Evolutionary conservation across 2,888 invertebrate genomes (phyloP).

Genomic region (Hirtodrosophila confusa): DNA sequence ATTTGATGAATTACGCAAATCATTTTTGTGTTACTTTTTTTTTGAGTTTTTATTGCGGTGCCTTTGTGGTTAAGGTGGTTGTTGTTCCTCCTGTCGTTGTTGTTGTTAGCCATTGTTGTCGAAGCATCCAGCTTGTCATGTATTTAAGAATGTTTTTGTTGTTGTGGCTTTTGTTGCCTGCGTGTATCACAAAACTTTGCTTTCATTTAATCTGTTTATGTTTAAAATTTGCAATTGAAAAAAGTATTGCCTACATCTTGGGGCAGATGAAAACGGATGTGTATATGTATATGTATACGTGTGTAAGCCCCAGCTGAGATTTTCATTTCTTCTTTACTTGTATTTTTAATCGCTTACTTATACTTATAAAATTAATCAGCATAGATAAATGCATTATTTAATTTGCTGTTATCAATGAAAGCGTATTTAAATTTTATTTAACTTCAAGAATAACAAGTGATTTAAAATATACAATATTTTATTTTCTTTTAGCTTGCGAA

Average conservation of each 20-base stretch:
- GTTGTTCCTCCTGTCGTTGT: not conserved
- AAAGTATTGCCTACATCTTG: conserved; percentile 30
- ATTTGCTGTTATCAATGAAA: too few relatives aligned
- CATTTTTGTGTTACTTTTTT: conserved; percentile 47
- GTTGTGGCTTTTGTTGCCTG: conserved; percentile 10
- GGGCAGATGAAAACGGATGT: not conserved
- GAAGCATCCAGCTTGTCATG: not conserved
- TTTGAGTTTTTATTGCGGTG: conserved; percentile 46
- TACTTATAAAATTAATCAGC: too few relatives aligned
- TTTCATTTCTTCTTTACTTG: too few relatives aligned
- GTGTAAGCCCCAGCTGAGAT: too few relatives aligned
- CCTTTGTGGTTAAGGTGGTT: conserved; percentile 22
- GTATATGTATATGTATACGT: not conserved
- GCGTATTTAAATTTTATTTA: too few relatives aligned
- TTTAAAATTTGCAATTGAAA: conserved; percentile 1
- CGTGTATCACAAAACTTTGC: conserved; percentile 14
- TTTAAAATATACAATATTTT: too few relatives aligned
- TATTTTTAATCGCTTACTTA: too few relatives aligned
- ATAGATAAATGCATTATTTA: too few relatives aligned
- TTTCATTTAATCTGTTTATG: conserved; percentile 16
- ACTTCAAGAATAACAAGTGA: too few relatives aligned
- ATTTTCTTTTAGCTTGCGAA: too few relatives aligned
- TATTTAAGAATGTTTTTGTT: not conserved
- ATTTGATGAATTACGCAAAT: conserved; percentile 65
- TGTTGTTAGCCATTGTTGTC: conserved; percentile 1